These are phyloP conservation scores for Henricia sp. DNA, from an alignment of 53 echinoderm and acorn worm genomes.

Conservation along the genomic window DNA sequence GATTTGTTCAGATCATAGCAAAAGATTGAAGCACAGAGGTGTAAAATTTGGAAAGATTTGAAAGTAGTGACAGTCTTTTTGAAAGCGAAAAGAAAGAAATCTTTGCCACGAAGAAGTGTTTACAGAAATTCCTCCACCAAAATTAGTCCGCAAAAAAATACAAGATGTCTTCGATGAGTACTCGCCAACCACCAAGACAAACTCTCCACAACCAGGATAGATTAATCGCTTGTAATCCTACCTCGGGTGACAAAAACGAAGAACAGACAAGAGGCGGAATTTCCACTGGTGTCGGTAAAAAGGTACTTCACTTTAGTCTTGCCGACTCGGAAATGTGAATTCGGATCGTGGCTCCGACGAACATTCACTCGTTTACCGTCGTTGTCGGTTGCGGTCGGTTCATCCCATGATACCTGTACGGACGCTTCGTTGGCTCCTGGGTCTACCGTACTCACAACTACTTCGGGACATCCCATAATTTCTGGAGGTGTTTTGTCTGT, in stretches of 20 bases:
- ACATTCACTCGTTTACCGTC: slow-evolving; percentile 24
- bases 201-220: background rate
- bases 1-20: too few species aligned
- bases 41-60: too few species aligned
- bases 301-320: slow-evolving; percentile 31
- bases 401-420: slow-evolving; percentile 14
- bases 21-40: too few species aligned
- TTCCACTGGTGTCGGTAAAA: slow-evolving; percentile 41
- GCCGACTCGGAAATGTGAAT: slow-evolving; percentile 1
- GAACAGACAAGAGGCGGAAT: slow-evolving; percentile 23
- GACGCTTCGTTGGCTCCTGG: background rate
- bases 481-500: slow-evolving; percentile 23
- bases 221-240: background rate
- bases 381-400: slow-evolving; percentile 34
- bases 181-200: too few species aligned
- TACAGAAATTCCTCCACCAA: too few species aligned
- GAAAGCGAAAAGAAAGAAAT: too few species aligned
- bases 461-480: slow-evolving; percentile 10
- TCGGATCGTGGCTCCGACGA: background rate
- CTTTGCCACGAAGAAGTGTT: too few species aligned
- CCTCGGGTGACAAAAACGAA: slow-evolving; percentile 30
- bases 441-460: background rate
- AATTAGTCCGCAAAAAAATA: too few species aligned
- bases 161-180: too few species aligned
- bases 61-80: too few species aligned